Evolutionary conservation across 2,797 vertebrate species (phyloP).

Genomic region (Darevskia mixta): DNA sequence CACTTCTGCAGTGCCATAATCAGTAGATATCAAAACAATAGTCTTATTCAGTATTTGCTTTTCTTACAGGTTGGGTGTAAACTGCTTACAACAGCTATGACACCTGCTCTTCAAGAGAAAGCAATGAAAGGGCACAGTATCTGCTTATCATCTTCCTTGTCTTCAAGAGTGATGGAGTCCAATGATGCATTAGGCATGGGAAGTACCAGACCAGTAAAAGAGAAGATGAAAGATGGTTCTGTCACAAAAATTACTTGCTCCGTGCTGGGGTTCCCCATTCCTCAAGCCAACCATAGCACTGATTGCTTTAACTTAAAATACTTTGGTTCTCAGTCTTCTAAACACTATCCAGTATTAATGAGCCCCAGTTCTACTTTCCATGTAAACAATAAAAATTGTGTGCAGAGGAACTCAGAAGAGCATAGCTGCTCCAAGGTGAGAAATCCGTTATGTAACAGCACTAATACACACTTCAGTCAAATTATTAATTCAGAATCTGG

Average conservation of each 20-base stretch:
- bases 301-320: constrained; percentile 78
- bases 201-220: constrained; percentile 80
- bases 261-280: constrained; percentile 81
- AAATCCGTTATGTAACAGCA: constrained; percentile 73
- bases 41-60: constrained; percentile 68
- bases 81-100: constrained; percentile 82
- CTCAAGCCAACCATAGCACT: constrained; percentile 78
- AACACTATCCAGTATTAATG: constrained; percentile 81
- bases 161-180: constrained; percentile 81
- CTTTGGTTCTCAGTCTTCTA: constrained; percentile 78
- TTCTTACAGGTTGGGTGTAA: constrained; percentile 80
- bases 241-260: constrained; percentile 82
- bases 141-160: constrained; percentile 84
- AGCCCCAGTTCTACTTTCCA: constrained; percentile 77
- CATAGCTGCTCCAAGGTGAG: constrained; percentile 71
- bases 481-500: constrained; percentile 70
- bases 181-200: constrained; percentile 77
- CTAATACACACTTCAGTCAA: constrained; percentile 65
- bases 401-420: constrained; percentile 69
- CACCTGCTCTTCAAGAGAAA: constrained; percentile 89
- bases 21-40: constrained; percentile 48
- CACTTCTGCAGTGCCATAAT: constrained; percentile 39
- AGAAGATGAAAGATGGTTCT: constrained; percentile 79
- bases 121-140: constrained; percentile 84
- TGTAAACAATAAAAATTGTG: constrained; percentile 72